These are phyloP conservation scores for Manis crassicaudata DNA, from an alignment of 2,797 vertebrate species.

Conservation along the genomic window DNA sequence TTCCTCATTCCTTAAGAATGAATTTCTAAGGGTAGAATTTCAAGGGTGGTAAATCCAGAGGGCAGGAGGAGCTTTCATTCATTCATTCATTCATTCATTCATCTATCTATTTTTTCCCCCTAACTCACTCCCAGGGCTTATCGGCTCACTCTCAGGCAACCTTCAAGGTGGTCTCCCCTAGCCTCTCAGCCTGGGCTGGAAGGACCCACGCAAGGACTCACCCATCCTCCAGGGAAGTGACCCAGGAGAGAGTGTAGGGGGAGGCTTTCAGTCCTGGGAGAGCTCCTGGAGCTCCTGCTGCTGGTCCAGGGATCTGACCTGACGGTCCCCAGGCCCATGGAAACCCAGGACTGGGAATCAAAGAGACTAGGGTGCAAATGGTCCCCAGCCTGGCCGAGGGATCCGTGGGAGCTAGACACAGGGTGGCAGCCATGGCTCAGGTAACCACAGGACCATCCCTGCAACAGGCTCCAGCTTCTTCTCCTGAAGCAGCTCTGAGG, in stretches of 20 bases:
- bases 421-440: neutral
- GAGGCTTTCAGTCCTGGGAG: neutral
- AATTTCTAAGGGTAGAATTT: neutral
- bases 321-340: neutral
- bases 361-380: neutral
- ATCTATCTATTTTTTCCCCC: neutral
- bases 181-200: neutral
- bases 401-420: neutral
- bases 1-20: neutral
- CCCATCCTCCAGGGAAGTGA: neutral
- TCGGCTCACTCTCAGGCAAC: neutral
- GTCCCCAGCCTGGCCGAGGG: neutral
- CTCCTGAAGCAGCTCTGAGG: neutral
- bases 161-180: neutral
- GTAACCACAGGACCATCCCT: neutral
- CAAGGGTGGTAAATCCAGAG: neutral
- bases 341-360: neutral
- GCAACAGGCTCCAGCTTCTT: neutral
- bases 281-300: neutral
- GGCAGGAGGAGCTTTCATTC: neutral
- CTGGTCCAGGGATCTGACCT: too few species aligned
- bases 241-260: fast-evolving
- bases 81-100: neutral
- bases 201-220: neutral
- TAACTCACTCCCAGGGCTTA: neutral